Conservation (phyloP, 2,113 vertebrate species). For the Climacteris rufus region DNA sequence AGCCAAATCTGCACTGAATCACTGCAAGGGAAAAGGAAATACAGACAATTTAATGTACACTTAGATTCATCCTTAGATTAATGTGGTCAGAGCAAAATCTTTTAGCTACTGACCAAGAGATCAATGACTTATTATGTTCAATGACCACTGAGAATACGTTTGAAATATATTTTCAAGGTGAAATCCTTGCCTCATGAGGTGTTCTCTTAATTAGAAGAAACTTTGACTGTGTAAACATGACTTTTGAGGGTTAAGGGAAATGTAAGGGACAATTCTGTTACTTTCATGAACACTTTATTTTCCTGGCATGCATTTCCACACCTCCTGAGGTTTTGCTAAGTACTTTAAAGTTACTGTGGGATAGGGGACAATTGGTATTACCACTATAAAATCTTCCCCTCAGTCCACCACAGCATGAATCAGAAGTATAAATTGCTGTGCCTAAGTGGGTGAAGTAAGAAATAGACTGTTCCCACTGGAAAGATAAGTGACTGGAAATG, state of each 20-base stretch:
- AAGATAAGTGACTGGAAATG: conserved; percentile 60
- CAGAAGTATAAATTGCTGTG: conserved; percentile 42
- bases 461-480: conserved; percentile 58
- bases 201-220: neutral
- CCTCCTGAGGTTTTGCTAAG: neutral
- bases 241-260: neutral
- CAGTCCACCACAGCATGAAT: conserved; percentile 4
- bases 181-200: neutral
- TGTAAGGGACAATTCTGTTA: neutral
- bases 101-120: neutral
- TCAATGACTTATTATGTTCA: neutral
- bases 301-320: neutral
- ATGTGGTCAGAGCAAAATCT: neutral
- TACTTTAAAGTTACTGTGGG: conserved; percentile 26
- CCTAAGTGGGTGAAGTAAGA: conserved; percentile 49
- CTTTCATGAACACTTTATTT: neutral
- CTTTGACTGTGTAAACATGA: neutral
- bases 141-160: neutral
- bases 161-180: neutral
- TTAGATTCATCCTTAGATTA: neutral
- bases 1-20: neutral
- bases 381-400: conserved; percentile 24
- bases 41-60: neutral
- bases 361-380: conserved; percentile 26
- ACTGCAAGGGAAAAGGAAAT: neutral